Conservation (phyloP, 2,888 invertebrate species). For the Rhopalosiphum nymphaeae region DNA sequence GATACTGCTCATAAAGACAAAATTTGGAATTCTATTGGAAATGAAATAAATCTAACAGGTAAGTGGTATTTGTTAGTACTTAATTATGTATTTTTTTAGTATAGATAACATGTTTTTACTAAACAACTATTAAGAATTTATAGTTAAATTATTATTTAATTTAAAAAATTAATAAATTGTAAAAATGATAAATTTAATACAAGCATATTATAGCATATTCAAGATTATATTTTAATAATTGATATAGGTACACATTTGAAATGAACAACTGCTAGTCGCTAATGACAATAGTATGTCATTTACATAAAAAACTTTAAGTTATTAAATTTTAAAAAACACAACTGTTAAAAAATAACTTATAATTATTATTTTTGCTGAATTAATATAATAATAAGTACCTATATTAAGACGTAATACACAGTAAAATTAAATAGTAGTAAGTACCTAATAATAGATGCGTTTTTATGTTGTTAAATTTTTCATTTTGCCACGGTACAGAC, state of each 20-base stretch:
- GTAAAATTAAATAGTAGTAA: conserved; percentile 15
- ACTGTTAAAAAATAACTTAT: conserved; percentile 20
- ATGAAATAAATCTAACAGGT: conserved; percentile 33
- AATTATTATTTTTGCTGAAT: conserved; percentile 22
- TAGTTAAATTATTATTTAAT: conserved; percentile 11
- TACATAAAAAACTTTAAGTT: conserved; percentile 9
- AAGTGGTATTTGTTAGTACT: conserved; percentile 26
- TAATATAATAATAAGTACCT: conserved; percentile 18
- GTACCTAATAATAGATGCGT: not conserved
- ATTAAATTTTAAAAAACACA: conserved; percentile 15
- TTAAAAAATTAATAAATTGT: not conserved
- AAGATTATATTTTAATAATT: conserved; percentile 33
- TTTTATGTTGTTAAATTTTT: conserved; percentile 10
- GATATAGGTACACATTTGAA: not conserved
- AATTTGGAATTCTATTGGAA: conserved; percentile 32
- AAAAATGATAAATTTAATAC: conserved; percentile 32
- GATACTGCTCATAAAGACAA: not conserved
- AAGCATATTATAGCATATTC: conserved; percentile 15
- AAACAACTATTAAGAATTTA: conserved; percentile 23
- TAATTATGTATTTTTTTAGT: conserved; percentile 17
- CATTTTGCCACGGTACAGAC: conserved; percentile 22
- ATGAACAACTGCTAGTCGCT: conserved; percentile 15
- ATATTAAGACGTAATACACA: conserved; percentile 7
- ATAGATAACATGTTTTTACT: not conserved
- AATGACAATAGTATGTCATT: conserved; percentile 26